Conservation (phyloP, 37 sponge, comb jelly and placozoan genomes). For the Aphrocallistes beatrix region DNA sequence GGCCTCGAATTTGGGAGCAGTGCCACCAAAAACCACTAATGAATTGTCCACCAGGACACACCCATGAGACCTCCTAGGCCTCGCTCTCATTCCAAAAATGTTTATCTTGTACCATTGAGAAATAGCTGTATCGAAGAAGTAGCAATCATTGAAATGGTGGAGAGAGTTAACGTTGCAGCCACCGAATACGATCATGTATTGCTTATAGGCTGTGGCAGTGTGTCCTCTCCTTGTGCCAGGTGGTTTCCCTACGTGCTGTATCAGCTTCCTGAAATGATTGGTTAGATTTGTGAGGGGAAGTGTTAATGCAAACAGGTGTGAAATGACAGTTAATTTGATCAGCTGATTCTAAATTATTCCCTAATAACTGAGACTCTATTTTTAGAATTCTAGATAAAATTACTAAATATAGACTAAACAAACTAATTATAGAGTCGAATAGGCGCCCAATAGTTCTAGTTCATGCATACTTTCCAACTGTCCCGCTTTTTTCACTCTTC, state of each 20-base stretch:
- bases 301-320: too few relatives aligned
- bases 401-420: too few relatives aligned
- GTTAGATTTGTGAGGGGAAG: too few relatives aligned
- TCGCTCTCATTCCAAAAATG: neutral
- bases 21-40: neutral
- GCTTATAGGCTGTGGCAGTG: neutral
- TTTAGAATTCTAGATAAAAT: too few relatives aligned
- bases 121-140: neutral
- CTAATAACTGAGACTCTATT: too few relatives aligned
- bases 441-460: too few relatives aligned
- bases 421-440: too few relatives aligned
- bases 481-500: too few relatives aligned
- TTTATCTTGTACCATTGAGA: neutral
- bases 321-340: too few relatives aligned
- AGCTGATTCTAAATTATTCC: too few relatives aligned
- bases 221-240: neutral
- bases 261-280: neutral
- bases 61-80: neutral
- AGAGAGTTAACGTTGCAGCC: neutral
- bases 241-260: neutral
- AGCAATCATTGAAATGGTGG: neutral
- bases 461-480: too few relatives aligned
- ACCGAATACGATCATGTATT: neutral
- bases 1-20: neutral
- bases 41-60: neutral